Evolutionary conservation across 1,140 invertebrate species (phyloP).

Genomic region (Geopemphigus sp.): DNA sequence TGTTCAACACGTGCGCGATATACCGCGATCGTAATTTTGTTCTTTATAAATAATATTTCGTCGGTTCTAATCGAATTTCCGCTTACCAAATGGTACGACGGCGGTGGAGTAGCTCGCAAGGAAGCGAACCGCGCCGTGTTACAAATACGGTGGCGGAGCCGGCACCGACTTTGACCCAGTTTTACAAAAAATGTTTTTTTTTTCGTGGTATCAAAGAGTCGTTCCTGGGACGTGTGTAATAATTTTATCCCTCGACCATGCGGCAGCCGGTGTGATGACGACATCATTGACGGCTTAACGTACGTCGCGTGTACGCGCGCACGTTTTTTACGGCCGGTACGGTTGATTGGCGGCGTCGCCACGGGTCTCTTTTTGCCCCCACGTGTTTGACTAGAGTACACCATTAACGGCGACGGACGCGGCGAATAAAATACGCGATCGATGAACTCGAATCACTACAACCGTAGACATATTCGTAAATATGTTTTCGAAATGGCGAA

Average conservation of each 20-base stretch:
- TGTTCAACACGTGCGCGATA: neutral
- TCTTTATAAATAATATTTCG: neutral
- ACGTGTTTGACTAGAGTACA: no score
- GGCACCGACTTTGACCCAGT: conserved; percentile 34
- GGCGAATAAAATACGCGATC: no score
- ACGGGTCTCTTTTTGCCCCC: no score
- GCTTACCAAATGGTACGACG: conserved; percentile 31
- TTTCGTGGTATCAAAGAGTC: neutral
- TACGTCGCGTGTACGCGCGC: no score
- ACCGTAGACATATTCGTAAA: no score
- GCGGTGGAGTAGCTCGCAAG: neutral
- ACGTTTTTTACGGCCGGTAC: no score
- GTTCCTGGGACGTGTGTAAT: neutral
- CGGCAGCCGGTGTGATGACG: neutral
- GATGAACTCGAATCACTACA: no score
- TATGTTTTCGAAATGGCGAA: no score
- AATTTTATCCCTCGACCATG: conserved; percentile 11
- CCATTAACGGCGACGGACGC: no score
- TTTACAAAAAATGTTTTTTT: neutral
- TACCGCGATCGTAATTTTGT: neutral
- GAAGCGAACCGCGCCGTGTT: neutral
- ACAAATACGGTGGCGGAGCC: neutral
- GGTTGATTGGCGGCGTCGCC: no score
- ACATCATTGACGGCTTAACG: neutral
- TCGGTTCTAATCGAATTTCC: conserved; percentile 42